phyloP scores from a whole-genome alignment of 2,797 vertebrate genomes.

The Ispidina lecontei region DNA sequence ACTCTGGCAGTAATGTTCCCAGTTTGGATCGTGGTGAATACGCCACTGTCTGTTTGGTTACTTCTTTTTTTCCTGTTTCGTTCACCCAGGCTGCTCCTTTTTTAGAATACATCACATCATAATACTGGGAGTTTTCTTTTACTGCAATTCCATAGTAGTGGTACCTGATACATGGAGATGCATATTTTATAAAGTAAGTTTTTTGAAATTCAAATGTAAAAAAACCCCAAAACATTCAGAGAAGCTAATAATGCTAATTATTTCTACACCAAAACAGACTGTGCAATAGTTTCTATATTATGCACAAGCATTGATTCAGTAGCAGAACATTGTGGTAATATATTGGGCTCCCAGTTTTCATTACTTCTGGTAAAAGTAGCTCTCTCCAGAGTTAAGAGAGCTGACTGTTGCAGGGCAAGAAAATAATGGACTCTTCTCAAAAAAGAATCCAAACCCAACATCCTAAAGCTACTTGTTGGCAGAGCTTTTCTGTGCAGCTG shows the following conservation, averaged over 20 bases:
- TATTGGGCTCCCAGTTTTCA: conserved; percentile 20
- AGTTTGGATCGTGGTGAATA: conserved; percentile 99
- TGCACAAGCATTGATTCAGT: background rate
- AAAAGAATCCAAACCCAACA: background rate
- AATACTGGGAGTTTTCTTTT: conserved; percentile 97
- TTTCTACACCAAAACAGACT: background rate
- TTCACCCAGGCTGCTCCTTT: conserved; percentile 99
- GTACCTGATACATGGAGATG: conserved; percentile 83
- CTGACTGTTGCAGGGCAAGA: conserved; percentile 30
- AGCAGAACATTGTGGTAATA: background rate
- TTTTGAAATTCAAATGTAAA: background rate
- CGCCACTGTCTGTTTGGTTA: conserved; percentile 98
- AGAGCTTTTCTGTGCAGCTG: conserved; percentile 10
- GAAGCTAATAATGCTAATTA: background rate
- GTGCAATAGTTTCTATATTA: background rate
- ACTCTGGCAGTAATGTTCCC: conserved; percentile 97
- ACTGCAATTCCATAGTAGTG: conserved; percentile 99
- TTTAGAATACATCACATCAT: conserved; percentile 99
- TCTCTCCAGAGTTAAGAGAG: conserved; percentile 54
- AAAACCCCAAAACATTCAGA: background rate
- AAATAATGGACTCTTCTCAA: background rate
- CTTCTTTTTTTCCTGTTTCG: conserved; percentile 98
- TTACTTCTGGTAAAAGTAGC: conserved; percentile 59
- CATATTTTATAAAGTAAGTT: conserved; percentile 3
- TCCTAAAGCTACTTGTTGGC: conserved; percentile 4